Evolutionary conservation across 2,888 invertebrate species (phyloP).

Genomic region (Esperia sulphurella): DNA sequence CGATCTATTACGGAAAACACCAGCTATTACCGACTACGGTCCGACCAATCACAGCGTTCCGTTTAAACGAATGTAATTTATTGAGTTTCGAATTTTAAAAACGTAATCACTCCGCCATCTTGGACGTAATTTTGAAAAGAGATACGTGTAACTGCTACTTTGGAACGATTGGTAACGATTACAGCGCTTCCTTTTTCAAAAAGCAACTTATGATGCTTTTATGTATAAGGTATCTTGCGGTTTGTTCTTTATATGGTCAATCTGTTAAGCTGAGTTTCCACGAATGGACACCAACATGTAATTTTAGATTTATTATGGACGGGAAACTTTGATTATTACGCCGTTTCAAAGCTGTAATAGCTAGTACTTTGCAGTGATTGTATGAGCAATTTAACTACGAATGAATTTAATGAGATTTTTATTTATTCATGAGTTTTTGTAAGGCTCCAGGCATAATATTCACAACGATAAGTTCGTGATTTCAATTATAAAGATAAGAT

Average conservation of each 20-base stretch:
- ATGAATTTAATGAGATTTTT: slow-evolving; percentile 52
- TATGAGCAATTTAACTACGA: slow-evolving; percentile 31
- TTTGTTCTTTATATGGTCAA: slow-evolving; percentile 21
- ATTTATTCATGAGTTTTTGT: slow-evolving; percentile 60
- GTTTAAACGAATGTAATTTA: slow-evolving; percentile 63
- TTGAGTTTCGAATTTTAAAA: slow-evolving; percentile 69
- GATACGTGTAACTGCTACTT: slow-evolving; percentile 54
- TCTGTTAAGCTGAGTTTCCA: slow-evolving; percentile 33
- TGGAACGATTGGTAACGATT: slow-evolving; percentile 39
- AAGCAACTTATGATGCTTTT: slow-evolving; percentile 10
- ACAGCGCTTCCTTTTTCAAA: slow-evolving; percentile 43
- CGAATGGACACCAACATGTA: slow-evolving; percentile 32
- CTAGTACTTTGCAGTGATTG: slow-evolving; percentile 28
- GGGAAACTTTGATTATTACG: slow-evolving; percentile 44
- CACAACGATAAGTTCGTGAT: slow-evolving; percentile 53
- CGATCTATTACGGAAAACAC: slow-evolving; percentile 64
- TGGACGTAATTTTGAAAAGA: slow-evolving; percentile 59
- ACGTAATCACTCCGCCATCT: slow-evolving; percentile 59
- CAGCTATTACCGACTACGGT: slow-evolving; percentile 47
- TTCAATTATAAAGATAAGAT: slow-evolving; percentile 63
- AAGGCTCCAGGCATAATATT: slow-evolving; percentile 26
- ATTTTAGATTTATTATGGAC: slow-evolving; percentile 52
- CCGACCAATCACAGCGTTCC: slow-evolving; percentile 52
- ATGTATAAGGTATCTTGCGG: slow-evolving; percentile 12
- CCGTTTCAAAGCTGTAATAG: slow-evolving; percentile 30